Evolutionary conservation across 35 echinoderm and acorn worm genomes (phyloP).

Genomic region (Chiridota heheva): DNA sequence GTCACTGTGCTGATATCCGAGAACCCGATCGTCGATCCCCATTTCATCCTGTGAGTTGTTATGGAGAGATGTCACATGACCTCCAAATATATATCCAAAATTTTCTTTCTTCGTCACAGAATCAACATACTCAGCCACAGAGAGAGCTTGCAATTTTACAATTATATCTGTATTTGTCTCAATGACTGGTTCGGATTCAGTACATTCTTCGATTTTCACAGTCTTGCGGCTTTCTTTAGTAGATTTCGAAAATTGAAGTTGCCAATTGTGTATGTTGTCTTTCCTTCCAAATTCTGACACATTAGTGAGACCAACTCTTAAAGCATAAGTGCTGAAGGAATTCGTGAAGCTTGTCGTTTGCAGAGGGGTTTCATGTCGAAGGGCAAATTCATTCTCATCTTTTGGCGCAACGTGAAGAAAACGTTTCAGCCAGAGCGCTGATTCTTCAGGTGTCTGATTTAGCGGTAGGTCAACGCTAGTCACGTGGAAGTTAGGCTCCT

Average conservation of each 20-base stretch:
- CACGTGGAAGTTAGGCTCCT: constrained; percentile 37
- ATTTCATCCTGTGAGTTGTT: background rate
- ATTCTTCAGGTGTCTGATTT: background rate
- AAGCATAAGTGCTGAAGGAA: background rate
- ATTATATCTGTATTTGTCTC: too few species aligned
- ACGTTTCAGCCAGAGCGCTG: constrained; percentile 1
- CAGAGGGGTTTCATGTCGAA: background rate
- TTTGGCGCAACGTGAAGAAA: constrained; percentile 1
- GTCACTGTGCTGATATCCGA: background rate
- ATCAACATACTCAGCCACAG: too few species aligned
- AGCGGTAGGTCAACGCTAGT: constrained; percentile 48
- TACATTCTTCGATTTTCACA: too few species aligned
- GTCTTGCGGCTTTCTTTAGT: background rate
- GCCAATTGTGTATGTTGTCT: background rate
- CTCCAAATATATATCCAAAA: constrained; percentile 1
- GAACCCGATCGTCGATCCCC: background rate
- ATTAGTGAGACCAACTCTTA: background rate
- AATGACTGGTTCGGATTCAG: too few species aligned
- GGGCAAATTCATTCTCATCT: constrained; percentile 48
- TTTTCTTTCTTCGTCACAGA: background rate
- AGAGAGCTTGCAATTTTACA: too few species aligned
- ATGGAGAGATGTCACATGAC: background rate
- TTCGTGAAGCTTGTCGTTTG: background rate
- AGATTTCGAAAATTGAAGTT: background rate
- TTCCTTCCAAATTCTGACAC: background rate